Evolutionary conservation across 1,140 invertebrate genomes (phyloP).

Genomic region (Drosophila rufa): DNA sequence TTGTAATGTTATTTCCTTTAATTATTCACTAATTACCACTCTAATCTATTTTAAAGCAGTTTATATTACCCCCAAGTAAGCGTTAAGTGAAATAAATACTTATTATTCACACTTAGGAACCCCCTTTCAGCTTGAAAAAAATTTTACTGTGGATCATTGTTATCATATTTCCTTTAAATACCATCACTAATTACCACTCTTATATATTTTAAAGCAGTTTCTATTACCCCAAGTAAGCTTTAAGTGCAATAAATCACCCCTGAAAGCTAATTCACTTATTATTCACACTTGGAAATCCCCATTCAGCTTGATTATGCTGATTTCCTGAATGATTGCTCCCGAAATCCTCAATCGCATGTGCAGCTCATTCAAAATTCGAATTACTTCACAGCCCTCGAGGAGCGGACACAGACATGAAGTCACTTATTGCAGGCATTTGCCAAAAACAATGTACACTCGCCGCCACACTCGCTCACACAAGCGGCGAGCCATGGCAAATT

Average conservation of each 20-base stretch:
- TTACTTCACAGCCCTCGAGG: constrained; percentile 35
- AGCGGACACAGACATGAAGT: constrained; percentile 5
- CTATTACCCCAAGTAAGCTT: too few species aligned
- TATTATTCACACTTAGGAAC: too few species aligned
- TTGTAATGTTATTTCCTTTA: too few species aligned
- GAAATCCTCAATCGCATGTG: constrained; percentile 27
- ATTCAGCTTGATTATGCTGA: constrained; percentile 1
- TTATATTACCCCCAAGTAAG: too few species aligned
- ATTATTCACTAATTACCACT: not conserved
- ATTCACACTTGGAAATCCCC: not conserved
- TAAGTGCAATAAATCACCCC: not conserved
- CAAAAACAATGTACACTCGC: constrained; percentile 53
- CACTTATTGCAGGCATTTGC: constrained; percentile 45
- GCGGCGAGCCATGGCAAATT: constrained; percentile 43
- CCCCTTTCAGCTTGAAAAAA: too few species aligned
- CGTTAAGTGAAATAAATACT: too few species aligned
- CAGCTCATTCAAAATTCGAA: constrained; percentile 43
- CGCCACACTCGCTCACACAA: constrained; percentile 3
- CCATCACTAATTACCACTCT: too few species aligned
- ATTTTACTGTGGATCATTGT: too few species aligned
- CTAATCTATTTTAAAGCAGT: not conserved
- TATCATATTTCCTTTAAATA: too few species aligned
- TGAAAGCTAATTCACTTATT: not conserved
- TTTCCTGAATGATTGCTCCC: constrained; percentile 9
- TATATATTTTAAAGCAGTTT: too few species aligned